A percentile compares a stretch with the other conserved stretches of the same genome.
Conservation (phyloP, 2,113 vertebrate genomes). For the Mirounga angustirostris region DNA sequence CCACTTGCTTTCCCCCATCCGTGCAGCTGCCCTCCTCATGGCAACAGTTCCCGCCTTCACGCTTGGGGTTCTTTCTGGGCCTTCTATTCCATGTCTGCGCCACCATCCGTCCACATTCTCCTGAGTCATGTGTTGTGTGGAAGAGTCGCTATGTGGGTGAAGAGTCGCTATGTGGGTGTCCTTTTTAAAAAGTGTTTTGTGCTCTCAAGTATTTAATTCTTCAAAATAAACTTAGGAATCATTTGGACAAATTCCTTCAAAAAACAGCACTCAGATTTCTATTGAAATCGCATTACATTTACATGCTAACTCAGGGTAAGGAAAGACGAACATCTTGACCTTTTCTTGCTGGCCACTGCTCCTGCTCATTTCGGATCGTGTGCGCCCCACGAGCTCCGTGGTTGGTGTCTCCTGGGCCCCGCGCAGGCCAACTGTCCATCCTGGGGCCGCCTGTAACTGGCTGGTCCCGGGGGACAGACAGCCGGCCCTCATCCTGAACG, state of each 20-base stretch:
- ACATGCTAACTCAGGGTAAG: background rate
- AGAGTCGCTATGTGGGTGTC: accelerated
- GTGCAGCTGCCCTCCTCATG: background rate
- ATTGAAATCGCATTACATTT: background rate
- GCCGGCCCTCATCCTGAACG: background rate
- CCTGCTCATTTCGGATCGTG: background rate
- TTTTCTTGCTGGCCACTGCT: background rate
- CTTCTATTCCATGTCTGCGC: accelerated
- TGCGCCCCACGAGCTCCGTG: background rate
- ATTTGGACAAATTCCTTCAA: background rate
- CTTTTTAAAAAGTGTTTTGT: background rate
- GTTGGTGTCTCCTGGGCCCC: accelerated
- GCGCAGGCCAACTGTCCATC: background rate
- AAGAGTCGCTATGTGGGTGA: accelerated
- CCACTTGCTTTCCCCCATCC: background rate
- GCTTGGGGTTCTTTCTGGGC: background rate
- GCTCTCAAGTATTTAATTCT: background rate
- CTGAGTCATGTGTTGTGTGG: accelerated
- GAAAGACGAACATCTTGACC: background rate
- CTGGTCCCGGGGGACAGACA: background rate
- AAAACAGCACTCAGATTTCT: background rate
- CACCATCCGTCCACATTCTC: background rate
- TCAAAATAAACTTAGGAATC: background rate
- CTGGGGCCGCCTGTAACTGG: too few relatives aligned
- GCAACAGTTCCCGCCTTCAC: background rate